These are phyloP conservation scores for Drosophila suzukii DNA, from an alignment of 1,140 invertebrate species.

Conservation along the genomic window DNA sequence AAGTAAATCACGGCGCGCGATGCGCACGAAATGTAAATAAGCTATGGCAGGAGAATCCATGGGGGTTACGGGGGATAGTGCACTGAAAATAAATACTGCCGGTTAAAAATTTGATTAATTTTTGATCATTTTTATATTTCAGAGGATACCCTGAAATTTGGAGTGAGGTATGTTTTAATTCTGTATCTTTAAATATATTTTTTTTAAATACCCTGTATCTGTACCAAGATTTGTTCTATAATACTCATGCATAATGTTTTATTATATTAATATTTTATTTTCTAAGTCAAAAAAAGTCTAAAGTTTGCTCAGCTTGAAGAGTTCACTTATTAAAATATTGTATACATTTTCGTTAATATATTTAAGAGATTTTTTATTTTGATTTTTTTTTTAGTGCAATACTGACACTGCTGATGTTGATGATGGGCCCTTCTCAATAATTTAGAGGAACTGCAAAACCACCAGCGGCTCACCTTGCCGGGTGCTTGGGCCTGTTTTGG, in stretches of 20 bases:
- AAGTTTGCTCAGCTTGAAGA: too few relatives aligned
- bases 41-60: conserved; percentile 12
- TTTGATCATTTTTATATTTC: too few relatives aligned
- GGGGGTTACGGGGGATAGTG: not conserved
- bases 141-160: too few relatives aligned
- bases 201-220: too few relatives aligned
- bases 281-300: too few relatives aligned
- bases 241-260: too few relatives aligned
- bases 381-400: not conserved
- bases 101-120: not conserved
- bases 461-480: conserved; percentile 57
- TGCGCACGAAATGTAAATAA: conserved; percentile 83
- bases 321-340: too few relatives aligned
- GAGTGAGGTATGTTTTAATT: too few relatives aligned
- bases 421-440: conserved; percentile 75
- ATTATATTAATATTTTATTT: too few relatives aligned
- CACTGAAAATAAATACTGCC: not conserved
- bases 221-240: too few relatives aligned
- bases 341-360: too few relatives aligned
- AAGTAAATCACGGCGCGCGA: conserved; percentile 77
- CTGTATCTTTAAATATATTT: too few relatives aligned
- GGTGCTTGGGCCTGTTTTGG: conserved; percentile 47
- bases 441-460: conserved; percentile 73
- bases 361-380: not conserved
- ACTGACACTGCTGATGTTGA: conserved; percentile 32